Percentiles rank a stretch among this genome's conserved stretches.
Evolutionary conservation across 2,888 invertebrate species (phyloP).

Genomic region (Eumerus sabulonum): DNA sequence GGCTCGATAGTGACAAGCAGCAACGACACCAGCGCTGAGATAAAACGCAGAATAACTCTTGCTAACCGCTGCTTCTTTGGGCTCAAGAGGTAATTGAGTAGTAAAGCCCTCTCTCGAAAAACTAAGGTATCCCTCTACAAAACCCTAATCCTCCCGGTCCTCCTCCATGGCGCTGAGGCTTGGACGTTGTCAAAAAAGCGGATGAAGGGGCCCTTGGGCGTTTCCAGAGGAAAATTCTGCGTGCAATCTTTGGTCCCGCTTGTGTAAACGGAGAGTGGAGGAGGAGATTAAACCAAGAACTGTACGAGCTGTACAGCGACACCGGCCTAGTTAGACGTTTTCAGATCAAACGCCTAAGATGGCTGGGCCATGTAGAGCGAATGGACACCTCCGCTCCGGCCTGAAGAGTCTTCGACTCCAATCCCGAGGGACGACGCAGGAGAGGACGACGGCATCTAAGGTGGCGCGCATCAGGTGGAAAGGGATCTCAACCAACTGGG

Average conservation of each 20-base stretch:
- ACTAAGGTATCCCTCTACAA: neutral
- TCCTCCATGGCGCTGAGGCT: neutral
- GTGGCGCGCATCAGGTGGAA: no score
- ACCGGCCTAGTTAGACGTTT: no score
- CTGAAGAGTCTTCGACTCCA: no score
- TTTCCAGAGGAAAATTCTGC: neutral
- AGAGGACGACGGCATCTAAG: no score
- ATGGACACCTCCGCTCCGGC: neutral
- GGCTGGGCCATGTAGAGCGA: neutral
- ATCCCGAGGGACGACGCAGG: no score
- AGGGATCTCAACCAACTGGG: no score
- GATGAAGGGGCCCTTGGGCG: neutral
- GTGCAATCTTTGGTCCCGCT: neutral
- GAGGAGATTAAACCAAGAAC: neutral
- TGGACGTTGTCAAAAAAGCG: neutral
- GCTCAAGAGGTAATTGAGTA: neutral
- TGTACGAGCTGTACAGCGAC: neutral
- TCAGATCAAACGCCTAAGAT: neutral
- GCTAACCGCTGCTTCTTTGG: neutral
- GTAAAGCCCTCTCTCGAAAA: neutral
- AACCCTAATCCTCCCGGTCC: neutral
- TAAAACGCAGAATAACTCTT: neutral
- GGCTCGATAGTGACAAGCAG: no score
- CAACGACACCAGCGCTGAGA: neutral
- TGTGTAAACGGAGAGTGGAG: neutral